Evolutionary conservation across 1,140 invertebrate genomes (phyloP), one percentile per base, ranked within the genome.

Genomic region (Helicoverpa armigera): DNA sequence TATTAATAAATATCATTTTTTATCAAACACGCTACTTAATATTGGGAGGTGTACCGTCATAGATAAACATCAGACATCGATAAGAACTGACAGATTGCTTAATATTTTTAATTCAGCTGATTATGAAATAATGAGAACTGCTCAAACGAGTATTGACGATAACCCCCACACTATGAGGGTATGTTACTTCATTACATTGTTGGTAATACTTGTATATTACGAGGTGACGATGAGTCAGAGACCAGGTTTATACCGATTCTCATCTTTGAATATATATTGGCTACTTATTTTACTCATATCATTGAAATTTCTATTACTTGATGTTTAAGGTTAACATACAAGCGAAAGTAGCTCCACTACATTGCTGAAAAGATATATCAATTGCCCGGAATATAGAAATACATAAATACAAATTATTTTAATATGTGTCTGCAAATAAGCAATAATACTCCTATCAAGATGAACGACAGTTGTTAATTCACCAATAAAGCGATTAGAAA

Each of bases 21-120:
- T 58, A 16, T 43, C 31, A 18, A 58, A 13, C 29, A 14, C 11
- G 12, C 67, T 35, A 14, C 31, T 50, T 73, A 14, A 73, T 73
- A 73, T 73, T 58, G 29, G 29, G 18, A 43, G 13, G 35, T 73
- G 53, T 69, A 69, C 35, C 61, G 61, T 53, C 48, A 72, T 51
- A 51, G 65, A 72, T 72, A 54, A 72, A 53, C 69, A 72, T 54
- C 70, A 10, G 14, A 58, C 12, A 58, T 35, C 70, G 70, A 56
- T 73, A 58, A 35, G 18, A 56, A 35, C 56, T 35, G 53, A 58
- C 53, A 58, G 53, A 58, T 58, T 58, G 35, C 35, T 73, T 18
- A 73, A 35, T 29, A 53, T 53, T 58, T 16, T 58, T 53, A 31
- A 72, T 31, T 72, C 10, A 72, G 54, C 50, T 51, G 16, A 69